Percentiles rank a stretch among this genome's conserved stretches.
Conservation (phyloP, 2,113 vertebrate species). For the Thymallus thymallus region DNA sequence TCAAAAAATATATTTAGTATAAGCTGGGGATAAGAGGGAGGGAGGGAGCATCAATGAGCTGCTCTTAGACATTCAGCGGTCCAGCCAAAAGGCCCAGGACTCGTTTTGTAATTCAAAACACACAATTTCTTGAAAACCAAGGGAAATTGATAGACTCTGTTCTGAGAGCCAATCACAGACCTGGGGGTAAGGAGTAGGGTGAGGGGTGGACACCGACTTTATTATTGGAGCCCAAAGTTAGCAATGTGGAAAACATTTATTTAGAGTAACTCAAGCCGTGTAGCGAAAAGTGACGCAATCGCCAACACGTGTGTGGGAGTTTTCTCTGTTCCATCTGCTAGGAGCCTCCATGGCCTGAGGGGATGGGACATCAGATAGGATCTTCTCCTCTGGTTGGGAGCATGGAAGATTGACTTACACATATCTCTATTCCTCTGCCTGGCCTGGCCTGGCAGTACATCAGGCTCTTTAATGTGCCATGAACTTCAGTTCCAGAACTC, state of each 20-base stretch:
- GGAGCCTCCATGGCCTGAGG: slow-evolving; percentile 23
- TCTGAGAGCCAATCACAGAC: slow-evolving; percentile 14
- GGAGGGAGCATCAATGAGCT: slow-evolving; percentile 4
- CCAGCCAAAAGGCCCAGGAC: neutral
- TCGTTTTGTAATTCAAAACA: slow-evolving; percentile 25
- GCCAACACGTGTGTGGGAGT: no score
- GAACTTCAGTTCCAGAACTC: neutral
- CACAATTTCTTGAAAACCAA: slow-evolving; percentile 1
- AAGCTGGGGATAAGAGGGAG: slow-evolving; percentile 19
- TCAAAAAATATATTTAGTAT: slow-evolving; percentile 57
- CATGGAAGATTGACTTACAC: no score
- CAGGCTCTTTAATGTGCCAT: neutral
- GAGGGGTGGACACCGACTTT: neutral
- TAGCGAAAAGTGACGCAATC: neutral
- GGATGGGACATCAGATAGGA: neutral
- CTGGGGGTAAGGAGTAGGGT: neutral
- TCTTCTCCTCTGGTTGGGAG: no score
- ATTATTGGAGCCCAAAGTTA: neutral
- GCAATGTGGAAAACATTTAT: slow-evolving; percentile 8
- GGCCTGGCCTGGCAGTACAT: no score
- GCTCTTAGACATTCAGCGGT: neutral
- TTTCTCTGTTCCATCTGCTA: neutral
- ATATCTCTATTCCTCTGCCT: no score
- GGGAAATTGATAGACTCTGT: slow-evolving; percentile 20
- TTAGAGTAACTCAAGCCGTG: slow-evolving; percentile 24